A percentile compares a stretch with the other conserved stretches of the same genome.
Evolutionary conservation across 2,113 vertebrate species (phyloP).

Genomic region (Oreocharis arfaki): DNA sequence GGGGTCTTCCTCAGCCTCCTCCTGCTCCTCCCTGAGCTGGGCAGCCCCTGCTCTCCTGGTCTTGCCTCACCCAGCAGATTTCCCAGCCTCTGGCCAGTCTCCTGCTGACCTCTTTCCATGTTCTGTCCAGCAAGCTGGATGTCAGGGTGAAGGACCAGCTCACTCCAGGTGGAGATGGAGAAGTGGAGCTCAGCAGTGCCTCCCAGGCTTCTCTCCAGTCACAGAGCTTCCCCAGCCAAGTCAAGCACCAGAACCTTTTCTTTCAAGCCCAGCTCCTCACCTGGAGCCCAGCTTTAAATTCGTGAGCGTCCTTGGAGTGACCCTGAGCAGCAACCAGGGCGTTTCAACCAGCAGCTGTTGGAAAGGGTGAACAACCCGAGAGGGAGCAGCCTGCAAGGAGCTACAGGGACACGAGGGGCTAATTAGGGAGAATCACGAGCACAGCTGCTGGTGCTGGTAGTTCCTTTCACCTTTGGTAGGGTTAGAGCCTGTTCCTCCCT

Average conservation of each 20-base stretch:
- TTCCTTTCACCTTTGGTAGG: neutral
- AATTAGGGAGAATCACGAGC: neutral
- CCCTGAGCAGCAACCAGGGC: neutral
- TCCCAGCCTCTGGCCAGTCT: neutral
- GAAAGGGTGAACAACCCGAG: neutral
- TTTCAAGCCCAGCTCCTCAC: neutral
- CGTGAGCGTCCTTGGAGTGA: neutral
- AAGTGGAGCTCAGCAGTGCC: neutral
- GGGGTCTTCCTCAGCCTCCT: neutral
- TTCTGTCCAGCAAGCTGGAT: neutral
- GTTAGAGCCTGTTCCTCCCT: neutral
- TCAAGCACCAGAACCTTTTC: neutral
- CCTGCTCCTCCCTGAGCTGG: neutral
- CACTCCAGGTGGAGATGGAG: neutral
- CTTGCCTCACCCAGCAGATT: neutral
- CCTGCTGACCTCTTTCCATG: neutral
- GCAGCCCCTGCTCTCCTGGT: neutral
- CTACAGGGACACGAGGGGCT: rapidly evolving
- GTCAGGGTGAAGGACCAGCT: neutral
- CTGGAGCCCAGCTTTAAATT: neutral
- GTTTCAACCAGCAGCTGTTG: neutral
- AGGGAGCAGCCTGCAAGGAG: neutral
- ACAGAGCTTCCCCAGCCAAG: neutral
- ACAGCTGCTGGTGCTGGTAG: neutral
- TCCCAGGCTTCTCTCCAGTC: neutral